These are phyloP conservation scores for Tyria jacobaeae DNA, from an alignment of 2,888 invertebrate species.

Conservation along the genomic window DNA sequence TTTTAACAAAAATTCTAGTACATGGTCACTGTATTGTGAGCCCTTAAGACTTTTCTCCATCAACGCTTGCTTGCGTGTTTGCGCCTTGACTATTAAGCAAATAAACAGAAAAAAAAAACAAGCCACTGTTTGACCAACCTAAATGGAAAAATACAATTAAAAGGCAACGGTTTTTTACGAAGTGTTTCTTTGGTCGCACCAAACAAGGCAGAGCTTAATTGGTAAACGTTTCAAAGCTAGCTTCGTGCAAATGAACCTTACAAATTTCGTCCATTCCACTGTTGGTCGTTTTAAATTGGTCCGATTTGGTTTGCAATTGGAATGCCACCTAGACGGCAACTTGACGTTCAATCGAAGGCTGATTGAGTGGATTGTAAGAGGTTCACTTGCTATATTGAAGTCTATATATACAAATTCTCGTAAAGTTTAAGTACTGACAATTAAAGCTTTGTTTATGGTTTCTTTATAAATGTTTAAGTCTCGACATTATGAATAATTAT, in stretches of 20 bases:
- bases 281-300: slow-evolving; percentile 19
- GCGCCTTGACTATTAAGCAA: too few species aligned
- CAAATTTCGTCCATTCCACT: slow-evolving; percentile 8
- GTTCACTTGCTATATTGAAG: background rate
- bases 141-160: slow-evolving; percentile 4
- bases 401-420: too few species aligned
- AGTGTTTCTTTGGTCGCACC: slow-evolving; percentile 3
- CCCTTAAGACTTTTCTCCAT: too few species aligned
- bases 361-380: slow-evolving; percentile 10
- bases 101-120: background rate
- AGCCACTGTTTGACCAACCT: background rate
- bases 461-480: too few species aligned
- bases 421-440: too few species aligned
- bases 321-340: slow-evolving; percentile 12
- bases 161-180: slow-evolving; percentile 7
- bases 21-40: too few species aligned
- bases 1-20: too few species aligned
- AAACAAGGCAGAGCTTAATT: slow-evolving; percentile 13
- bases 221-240: slow-evolving; percentile 11
- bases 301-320: slow-evolving; percentile 19
- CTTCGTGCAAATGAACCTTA: slow-evolving; percentile 5
- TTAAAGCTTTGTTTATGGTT: too few species aligned
- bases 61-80: too few species aligned
- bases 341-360: slow-evolving; percentile 6
- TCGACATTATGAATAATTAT: too few species aligned